Evolutionary conservation across 2,888 invertebrate genomes (phyloP), one percentile per base, ranked within the genome.

Genomic region (Eulithis prunata): DNA sequence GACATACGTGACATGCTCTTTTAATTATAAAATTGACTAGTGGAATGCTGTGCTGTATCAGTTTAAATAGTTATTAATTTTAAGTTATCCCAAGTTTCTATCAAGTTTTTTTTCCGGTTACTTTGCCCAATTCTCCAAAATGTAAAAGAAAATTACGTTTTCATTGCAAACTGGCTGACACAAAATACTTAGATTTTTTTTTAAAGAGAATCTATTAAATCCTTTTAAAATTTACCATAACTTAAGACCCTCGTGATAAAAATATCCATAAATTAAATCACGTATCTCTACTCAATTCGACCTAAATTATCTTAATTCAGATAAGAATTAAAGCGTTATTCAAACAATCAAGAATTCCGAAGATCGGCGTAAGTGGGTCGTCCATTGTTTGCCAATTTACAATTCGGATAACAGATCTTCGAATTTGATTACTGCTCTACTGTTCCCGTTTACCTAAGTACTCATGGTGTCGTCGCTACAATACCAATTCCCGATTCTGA

Each of bases 361-460:
- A 68, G 87, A 88, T 85, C 85, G 84, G 84, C 86, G 83, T 86
- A 83, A 88, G 84, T 88, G 73, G 87, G 73, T 28, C 54, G 53
- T 41, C 62, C 58, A 57, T 65, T 66, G 62, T 65, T 63, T 64
- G 63, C 54, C 57, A 56, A 63, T 57, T 47, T 47, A 3, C 2
- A 13, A 13, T 47, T 47, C 14, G 47, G 14, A 8, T 47, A 63
- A 66, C 28, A 55, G 62, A 66, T 62, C 53, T 51, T 60, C 49
- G 13, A 32, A 58, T 56, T 57, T 41, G 43, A 28, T 53, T 54
- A 32, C 32, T 66, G 64, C 46, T 58, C 57, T 57, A 68, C 60
- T 64, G 67, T 61, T 57, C 60, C 57, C 60, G 57, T 62, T 49
- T 64, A 38, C 21, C 32, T 32, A 6, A 0, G 32, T 6, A 32